A percentile compares a stretch with the other conserved stretches of the same genome.
Conservation (phyloP, 2,113 vertebrate genomes). For the Daubentonia madagascariensis region DNA sequence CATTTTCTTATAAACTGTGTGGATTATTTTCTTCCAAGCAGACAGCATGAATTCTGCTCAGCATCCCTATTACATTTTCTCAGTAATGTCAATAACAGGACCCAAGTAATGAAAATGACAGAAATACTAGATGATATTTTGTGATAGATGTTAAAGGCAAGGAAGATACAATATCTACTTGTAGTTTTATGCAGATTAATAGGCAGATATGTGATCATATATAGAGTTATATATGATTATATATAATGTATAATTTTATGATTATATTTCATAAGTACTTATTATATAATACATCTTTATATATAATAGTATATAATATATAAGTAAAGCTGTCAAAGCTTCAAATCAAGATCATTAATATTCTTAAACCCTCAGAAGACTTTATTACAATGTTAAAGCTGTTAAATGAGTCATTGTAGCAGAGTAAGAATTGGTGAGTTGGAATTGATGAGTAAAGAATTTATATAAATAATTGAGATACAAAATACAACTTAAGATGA, state of each 20-base stretch:
- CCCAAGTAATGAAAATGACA: background rate
- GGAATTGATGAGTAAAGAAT: background rate
- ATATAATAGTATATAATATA: background rate
- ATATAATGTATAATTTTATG: background rate
- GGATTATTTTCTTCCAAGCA: background rate
- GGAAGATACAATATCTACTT: background rate
- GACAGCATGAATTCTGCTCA: background rate
- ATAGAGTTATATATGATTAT: background rate
- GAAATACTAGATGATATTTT: background rate
- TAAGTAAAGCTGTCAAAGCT: background rate
- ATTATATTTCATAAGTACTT: background rate
- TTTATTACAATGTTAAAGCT: constrained; percentile 20
- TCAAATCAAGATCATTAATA: background rate
- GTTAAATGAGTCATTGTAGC: background rate
- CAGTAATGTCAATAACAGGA: background rate
- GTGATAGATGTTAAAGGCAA: background rate
- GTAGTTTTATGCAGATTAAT: background rate
- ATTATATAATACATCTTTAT: background rate
- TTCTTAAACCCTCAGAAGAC: background rate
- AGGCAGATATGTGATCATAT: background rate
- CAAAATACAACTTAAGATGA: constrained; percentile 30
- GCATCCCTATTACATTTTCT: background rate
- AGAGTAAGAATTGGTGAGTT: background rate
- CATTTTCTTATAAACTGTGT: background rate
- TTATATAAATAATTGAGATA: constrained; percentile 1